Evolutionary conservation across 2,888 invertebrate genomes (phyloP).

Genomic region (Tenodera sinensis): DNA sequence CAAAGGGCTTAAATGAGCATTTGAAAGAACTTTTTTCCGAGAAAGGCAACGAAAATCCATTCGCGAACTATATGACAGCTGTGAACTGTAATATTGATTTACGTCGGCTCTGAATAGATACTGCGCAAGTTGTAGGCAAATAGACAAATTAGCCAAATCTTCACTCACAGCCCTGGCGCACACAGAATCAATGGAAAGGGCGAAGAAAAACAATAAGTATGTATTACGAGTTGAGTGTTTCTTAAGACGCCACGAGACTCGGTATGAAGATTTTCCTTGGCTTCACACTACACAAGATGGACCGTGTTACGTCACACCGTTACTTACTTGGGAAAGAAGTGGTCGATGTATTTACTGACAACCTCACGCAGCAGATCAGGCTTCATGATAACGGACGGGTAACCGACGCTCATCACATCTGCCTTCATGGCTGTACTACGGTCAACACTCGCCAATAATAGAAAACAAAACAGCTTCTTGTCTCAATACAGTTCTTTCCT

Average conservation of each 20-base stretch:
- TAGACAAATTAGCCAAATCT: no score
- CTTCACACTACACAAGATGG: neutral
- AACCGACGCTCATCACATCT: conserved; percentile 43
- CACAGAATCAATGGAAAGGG: no score
- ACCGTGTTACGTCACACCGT: neutral
- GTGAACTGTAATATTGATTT: neutral
- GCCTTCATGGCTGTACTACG: conserved; percentile 2
- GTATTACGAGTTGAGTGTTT: no score
- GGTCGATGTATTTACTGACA: conserved; percentile 67
- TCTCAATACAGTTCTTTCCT: no score
- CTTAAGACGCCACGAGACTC: no score
- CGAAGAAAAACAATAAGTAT: no score
- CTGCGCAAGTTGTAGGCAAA: neutral
- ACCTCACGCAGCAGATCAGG: conserved; percentile 66
- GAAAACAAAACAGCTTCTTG: neutral
- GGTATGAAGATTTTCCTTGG: no score
- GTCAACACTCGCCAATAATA: neutral
- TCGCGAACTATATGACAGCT: neutral
- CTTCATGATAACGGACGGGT: conserved; percentile 61
- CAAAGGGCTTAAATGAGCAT: no score
- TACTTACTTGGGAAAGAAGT: conserved; percentile 68
- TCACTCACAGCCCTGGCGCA: no score
- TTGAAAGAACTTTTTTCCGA: no score
- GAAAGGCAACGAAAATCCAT: neutral
- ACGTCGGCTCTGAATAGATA: neutral